phyloP scores from a whole-genome alignment of 1,140 invertebrate genomes.

The Lasaia peninsularis region DNA sequence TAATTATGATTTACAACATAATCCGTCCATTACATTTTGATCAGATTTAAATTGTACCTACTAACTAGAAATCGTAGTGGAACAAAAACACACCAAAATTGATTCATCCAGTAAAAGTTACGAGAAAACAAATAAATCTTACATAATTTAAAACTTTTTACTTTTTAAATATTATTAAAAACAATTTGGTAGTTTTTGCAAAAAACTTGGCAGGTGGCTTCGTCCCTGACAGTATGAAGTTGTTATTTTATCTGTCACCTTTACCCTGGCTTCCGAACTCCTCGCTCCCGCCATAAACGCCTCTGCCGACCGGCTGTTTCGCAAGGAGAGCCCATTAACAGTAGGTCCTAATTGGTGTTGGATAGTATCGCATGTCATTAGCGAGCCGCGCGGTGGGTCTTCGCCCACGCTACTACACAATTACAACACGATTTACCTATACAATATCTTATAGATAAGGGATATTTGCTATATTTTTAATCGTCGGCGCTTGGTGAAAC shows the following conservation, averaged over 20 bases:
- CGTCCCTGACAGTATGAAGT: neutral
- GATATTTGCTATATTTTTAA: neutral
- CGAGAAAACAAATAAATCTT: too few relatives aligned
- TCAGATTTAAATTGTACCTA: too few relatives aligned
- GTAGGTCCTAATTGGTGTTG: slow-evolving; percentile 25
- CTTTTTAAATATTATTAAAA: too few relatives aligned
- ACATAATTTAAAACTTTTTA: too few relatives aligned
- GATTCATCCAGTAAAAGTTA: too few relatives aligned
- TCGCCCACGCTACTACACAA: slow-evolving; percentile 12
- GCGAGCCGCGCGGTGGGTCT: slow-evolving; percentile 20
- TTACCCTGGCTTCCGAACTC: neutral
- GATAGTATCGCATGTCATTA: slow-evolving; percentile 28
- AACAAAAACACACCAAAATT: too few relatives aligned
- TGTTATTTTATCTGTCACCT: slow-evolving; percentile 3
- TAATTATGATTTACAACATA: too few relatives aligned
- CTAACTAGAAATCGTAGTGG: too few relatives aligned
- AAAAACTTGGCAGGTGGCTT: too few relatives aligned
- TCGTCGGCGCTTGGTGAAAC: too few relatives aligned
- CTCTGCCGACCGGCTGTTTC: slow-evolving; percentile 7
- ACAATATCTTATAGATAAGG: neutral
- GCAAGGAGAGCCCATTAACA: slow-evolving; percentile 17
- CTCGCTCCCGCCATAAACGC: neutral
- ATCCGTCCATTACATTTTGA: too few relatives aligned
- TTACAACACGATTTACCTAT: slow-evolving; percentile 1
- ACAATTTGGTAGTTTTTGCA: too few relatives aligned